Base-by-base conservation (phyloP, 2,113 vertebrate genomes). In the Gymnarchus niloticus region DNA sequence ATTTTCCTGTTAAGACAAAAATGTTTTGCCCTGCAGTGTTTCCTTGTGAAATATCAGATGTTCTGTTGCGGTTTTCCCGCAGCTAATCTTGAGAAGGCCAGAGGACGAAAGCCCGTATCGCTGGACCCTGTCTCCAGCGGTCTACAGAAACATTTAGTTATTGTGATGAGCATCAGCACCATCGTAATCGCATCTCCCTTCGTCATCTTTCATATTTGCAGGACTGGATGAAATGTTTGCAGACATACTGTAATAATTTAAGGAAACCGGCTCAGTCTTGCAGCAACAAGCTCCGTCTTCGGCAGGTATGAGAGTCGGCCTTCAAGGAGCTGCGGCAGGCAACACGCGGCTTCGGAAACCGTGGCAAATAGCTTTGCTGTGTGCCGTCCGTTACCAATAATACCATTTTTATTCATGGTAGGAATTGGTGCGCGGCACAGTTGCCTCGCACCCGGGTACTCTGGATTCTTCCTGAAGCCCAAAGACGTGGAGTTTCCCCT, bases 181-280 rank as follows among this genome's bases (percentile, higher is more conserved):
- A 14, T 21, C 51, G 33, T 17, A 2, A 6, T 77, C 12, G 77
- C 49, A 48, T 41, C 4, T n/a, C 37, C 46, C 9, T 2, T 1
- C 8, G 12, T 52, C 51, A 33, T 85, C 33, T 57, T 21, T 12
- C 3, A 7, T 5, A 28, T 48, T 28, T 17, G 73, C 93, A 99
- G 98, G 98, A 99, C 77, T 99, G 98, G 98, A 99, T 99, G 98
- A 99, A 99, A 96, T 97, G 96, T 91, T 94, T 99, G 90, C 98
- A 99, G 88, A 97, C 95, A 23, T 99, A 99, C 91, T 99, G 98
- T 93, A 98, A 88, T 91, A 96, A 94, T 91, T 93, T 99, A 92
- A 95, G 96, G 86, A 99, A 99, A 95, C 96, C 95, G 87, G 95
- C 96, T 92, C 96, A 96, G 89, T 93, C 96, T 56, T 95, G 96